Evolutionary conservation across 1,140 invertebrate genomes (phyloP).

Genomic region (Cardiocondyla obscurior): DNA sequence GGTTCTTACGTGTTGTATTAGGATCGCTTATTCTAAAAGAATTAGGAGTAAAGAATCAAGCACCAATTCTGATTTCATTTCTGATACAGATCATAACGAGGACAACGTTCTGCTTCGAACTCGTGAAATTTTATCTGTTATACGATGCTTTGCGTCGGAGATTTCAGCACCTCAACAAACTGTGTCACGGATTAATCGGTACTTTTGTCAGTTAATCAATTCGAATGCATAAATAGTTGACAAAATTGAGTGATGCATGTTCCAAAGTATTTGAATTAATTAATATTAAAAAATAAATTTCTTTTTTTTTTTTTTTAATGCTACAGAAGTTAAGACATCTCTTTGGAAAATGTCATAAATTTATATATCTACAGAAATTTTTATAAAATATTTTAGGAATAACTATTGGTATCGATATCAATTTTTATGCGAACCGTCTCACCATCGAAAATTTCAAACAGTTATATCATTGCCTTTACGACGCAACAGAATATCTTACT

Average conservation of each 20-base stretch:
- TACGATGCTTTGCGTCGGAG: background rate
- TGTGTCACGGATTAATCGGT: background rate
- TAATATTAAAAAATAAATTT: background rate
- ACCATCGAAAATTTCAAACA: background rate
- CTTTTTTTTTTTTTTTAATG: no score
- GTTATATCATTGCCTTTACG: background rate
- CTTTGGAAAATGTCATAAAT: no score
- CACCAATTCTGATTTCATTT: no score
- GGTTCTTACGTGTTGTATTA: background rate
- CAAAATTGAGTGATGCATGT: background rate
- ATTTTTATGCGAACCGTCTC: background rate
- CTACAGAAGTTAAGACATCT: no score
- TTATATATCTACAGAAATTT: no score
- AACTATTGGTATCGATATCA: background rate
- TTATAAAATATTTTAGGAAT: background rate
- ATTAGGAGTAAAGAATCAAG: no score
- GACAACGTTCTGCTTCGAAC: background rate
- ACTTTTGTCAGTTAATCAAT: background rate
- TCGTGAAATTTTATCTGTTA: conserved; percentile 15
- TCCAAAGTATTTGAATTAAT: background rate
- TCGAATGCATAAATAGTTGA: no score
- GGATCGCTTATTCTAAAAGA: no score
- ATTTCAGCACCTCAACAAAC: background rate
- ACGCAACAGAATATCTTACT: conserved; percentile 20
- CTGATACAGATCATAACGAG: background rate